phyloP scores from a whole-genome alignment of 2,888 invertebrate species.

The Andrena chrysosceles region DNA sequence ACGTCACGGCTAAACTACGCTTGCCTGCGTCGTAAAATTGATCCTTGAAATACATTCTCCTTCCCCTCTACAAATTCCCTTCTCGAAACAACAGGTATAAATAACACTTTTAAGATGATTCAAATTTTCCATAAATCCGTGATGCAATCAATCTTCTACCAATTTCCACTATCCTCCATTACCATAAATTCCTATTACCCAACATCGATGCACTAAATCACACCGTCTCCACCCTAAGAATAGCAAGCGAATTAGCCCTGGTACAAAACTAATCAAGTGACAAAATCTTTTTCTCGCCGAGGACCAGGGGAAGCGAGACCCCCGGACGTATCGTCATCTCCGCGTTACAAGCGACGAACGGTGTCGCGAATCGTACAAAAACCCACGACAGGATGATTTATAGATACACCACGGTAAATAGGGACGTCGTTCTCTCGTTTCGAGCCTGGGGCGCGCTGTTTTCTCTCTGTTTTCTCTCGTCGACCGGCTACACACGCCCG shows the following conservation, averaged over 20 bases:
- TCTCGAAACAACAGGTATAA: neutral
- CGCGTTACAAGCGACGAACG: constrained; percentile 24
- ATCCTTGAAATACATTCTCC: neutral
- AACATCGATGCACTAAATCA: neutral
- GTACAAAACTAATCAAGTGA: neutral
- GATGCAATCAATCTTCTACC: no score
- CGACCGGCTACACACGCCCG: constrained; percentile 1
- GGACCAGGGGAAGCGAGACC: neutral
- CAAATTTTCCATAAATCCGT: no score
- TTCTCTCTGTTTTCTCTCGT: constrained; percentile 49
- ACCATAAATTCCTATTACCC: no score
- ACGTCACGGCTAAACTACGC: constrained; percentile 4
- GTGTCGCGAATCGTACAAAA: constrained; percentile 60
- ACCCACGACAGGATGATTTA: constrained; percentile 66
- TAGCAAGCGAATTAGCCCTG: neutral
- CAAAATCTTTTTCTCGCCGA: neutral
- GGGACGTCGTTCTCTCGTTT: neutral
- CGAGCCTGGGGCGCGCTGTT: constrained; percentile 31
- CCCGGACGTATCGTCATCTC: neutral
- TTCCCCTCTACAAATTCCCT: neutral
- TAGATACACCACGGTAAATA: constrained; percentile 63
- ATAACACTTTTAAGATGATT: no score
- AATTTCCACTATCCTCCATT: no score
- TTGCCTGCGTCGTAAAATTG: constrained; percentile 3
- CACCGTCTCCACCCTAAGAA: neutral